Evolutionary conservation across 2,797 vertebrate species (phyloP).

Genomic region (Scyliorhinus canicula): DNA sequence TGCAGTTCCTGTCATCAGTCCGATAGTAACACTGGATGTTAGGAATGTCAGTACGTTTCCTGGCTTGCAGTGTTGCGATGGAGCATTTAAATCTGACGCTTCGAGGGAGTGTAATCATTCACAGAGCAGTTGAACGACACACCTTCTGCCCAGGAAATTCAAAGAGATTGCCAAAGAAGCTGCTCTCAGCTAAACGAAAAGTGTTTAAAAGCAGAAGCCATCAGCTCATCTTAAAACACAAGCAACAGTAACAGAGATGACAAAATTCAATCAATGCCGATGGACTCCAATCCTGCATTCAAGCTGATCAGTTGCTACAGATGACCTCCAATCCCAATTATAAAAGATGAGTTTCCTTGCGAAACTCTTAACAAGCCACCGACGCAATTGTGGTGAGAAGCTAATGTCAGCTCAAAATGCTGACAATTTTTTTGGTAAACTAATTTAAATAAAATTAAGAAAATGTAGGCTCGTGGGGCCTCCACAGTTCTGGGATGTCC

Average conservation of each 20-base stretch:
- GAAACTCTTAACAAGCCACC: background rate
- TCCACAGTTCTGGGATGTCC: background rate
- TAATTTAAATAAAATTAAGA: background rate
- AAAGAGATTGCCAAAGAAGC: background rate
- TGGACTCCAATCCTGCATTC: background rate
- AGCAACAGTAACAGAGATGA: background rate
- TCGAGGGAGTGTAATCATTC: background rate
- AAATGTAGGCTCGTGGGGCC: background rate
- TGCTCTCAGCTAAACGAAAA: background rate
- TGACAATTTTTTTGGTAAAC: background rate
- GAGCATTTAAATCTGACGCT: background rate
- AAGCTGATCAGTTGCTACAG: background rate
- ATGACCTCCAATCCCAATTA: background rate
- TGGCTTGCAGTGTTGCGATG: background rate
- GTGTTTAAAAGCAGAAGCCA: background rate
- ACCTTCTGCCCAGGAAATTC: background rate
- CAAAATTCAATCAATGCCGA: background rate
- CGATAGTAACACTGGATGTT: background rate
- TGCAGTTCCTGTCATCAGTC: background rate
- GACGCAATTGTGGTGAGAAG: background rate
- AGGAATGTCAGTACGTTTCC: background rate
- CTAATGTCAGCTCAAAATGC: background rate
- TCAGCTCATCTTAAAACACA: background rate
- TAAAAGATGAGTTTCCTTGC: background rate
- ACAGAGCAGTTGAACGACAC: background rate